Conservation (phyloP, 2,888 invertebrate genomes). For the Molorchus minor region DNA sequence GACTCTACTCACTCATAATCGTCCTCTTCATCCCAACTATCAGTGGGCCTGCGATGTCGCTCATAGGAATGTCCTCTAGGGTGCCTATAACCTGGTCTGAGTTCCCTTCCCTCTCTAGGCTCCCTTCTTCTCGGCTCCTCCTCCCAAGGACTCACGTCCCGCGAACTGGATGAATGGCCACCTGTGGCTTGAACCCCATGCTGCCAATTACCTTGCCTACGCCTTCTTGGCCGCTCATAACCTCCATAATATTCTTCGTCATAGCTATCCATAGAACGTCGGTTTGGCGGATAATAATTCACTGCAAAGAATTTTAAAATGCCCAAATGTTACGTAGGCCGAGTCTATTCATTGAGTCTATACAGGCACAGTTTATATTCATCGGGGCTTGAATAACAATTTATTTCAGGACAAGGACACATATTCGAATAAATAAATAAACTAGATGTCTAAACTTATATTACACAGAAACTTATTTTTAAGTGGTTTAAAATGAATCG, state of each 20-base stretch:
- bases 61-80: conserved; percentile 58
- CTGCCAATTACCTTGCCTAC: conserved; percentile 54
- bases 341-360: too few relatives aligned
- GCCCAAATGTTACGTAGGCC: too few relatives aligned
- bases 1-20: conserved; percentile 72
- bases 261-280: conserved; percentile 61
- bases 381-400: too few relatives aligned
- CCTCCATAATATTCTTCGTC: conserved; percentile 61
- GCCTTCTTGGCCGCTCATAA: conserved; percentile 57
- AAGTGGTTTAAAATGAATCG: too few relatives aligned
- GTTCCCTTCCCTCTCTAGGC: conserved; percentile 55
- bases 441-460: too few relatives aligned
- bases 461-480: too few relatives aligned
- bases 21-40: conserved; percentile 72
- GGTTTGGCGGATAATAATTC: conserved; percentile 55
- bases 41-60: conserved; percentile 61
- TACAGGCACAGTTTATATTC: too few relatives aligned
- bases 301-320: too few relatives aligned
- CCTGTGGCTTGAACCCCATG: conserved; percentile 45
- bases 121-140: conserved; percentile 68
- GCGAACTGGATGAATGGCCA: conserved; percentile 72
- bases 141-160: conserved; percentile 85
- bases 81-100: conserved; percentile 60
- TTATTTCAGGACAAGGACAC: too few relatives aligned
- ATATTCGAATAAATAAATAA: too few relatives aligned